Evolutionary conservation across 1,140 invertebrate genomes (phyloP).

Genomic region (Drosophila subpulchrella): DNA sequence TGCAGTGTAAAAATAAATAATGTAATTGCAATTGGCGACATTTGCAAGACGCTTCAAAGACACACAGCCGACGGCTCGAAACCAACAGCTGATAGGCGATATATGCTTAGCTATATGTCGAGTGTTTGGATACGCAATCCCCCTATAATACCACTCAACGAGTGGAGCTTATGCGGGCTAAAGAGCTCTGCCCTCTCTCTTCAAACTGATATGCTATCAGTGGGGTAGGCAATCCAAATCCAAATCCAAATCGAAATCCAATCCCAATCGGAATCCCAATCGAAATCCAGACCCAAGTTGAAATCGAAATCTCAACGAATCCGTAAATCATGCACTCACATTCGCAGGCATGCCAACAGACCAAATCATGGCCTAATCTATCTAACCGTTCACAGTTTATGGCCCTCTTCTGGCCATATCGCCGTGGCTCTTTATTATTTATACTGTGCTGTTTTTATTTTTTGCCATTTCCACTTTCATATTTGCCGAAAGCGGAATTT

Average conservation of each 20-base stretch:
- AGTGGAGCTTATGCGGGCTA: constrained; percentile 63
- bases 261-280: constrained; percentile 24
- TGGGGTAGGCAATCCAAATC: constrained; percentile 24
- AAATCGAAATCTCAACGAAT: constrained; percentile 70
- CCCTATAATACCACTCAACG: constrained; percentile 69
- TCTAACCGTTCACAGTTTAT: constrained; percentile 65
- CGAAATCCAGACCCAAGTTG: constrained; percentile 18
- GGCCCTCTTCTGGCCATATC: constrained; percentile 74
- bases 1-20: constrained; percentile 72
- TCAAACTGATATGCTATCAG: constrained; percentile 27
- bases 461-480: constrained; percentile 63
- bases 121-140: constrained; percentile 74
- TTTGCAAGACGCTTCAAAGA: constrained; percentile 58
- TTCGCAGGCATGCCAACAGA: constrained; percentile 41
- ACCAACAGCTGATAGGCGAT: constrained; percentile 27
- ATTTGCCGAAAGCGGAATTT: constrained; percentile 73
- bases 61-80: constrained; percentile 24
- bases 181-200: constrained; percentile 21
- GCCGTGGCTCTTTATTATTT: constrained; percentile 63
- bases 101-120: constrained; percentile 22
- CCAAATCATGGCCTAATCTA: constrained; percentile 81
- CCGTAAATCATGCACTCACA: constrained; percentile 68
- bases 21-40: constrained; percentile 70
- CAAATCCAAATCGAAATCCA: constrained; percentile 16
- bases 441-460: constrained; percentile 57